These are phyloP conservation scores for Colletes gigas DNA, from an alignment of 1,140 invertebrate species.

Conservation along the genomic window DNA sequence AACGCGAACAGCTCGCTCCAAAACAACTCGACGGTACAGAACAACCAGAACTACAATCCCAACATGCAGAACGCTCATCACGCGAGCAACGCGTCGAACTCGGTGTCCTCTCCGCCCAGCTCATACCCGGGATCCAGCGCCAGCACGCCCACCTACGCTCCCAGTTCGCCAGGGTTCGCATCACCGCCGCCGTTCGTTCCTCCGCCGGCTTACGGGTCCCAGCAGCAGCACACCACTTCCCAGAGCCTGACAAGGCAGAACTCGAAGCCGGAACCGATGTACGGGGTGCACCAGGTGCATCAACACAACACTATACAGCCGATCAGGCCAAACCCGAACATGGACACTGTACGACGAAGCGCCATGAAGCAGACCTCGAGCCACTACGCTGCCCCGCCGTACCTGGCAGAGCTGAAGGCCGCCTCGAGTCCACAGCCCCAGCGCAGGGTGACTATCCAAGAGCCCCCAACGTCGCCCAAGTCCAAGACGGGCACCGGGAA, in stretches of 20 bases:
- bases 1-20: constrained; percentile 37
- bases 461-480: constrained; percentile 80
- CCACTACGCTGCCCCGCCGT: constrained; percentile 76
- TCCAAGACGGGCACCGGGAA: constrained; percentile 77
- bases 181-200: constrained; percentile 80
- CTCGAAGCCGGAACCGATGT: constrained; percentile 67
- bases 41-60: constrained; percentile 46
- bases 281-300: constrained; percentile 56
- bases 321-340: constrained; percentile 74
- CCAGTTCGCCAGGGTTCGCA: constrained; percentile 68
- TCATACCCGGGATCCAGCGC: constrained; percentile 71
- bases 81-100: constrained; percentile 50
- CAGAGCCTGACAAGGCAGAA: constrained; percentile 68
- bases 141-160: constrained; percentile 69
- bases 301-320: constrained; percentile 58
- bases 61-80: constrained; percentile 34
- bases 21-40: constrained; percentile 44
- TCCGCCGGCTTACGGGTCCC: constrained; percentile 76
- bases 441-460: constrained; percentile 80
- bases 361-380: constrained; percentile 75
- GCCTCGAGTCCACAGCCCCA: constrained; percentile 79
- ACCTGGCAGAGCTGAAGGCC: constrained; percentile 77
- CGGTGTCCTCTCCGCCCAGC: constrained; percentile 66
- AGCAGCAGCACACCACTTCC: constrained; percentile 63
- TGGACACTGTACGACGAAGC: constrained; percentile 77